Conservation (phyloP, 2,888 invertebrate species). For the Caenorhabditis uteleia region DNA sequence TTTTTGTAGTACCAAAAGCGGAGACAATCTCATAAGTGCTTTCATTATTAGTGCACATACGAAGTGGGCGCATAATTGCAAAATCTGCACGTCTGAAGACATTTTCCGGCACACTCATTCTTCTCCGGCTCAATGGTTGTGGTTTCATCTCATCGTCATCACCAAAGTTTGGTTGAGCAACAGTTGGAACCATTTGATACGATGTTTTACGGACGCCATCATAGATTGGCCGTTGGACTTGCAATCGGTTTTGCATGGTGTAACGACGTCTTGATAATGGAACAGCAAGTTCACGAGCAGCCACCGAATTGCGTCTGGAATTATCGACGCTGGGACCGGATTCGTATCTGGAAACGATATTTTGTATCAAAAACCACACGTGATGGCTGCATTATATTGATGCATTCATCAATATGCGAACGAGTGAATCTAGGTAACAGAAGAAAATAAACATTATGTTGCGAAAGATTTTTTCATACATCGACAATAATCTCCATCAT, state of each 20-base stretch:
- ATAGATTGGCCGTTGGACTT: slow-evolving; percentile 2
- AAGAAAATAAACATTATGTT: no score
- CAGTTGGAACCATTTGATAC: slow-evolving; percentile 13
- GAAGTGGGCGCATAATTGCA: slow-evolving; percentile 60
- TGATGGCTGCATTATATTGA: background rate
- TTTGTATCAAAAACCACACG: slow-evolving; percentile 1
- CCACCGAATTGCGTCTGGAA: slow-evolving; percentile 45
- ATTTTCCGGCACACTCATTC: slow-evolving; percentile 64
- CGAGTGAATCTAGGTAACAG: no score
- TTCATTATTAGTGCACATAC: slow-evolving; percentile 28
- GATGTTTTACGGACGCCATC: slow-evolving; percentile 18
- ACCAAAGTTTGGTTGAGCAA: no score
- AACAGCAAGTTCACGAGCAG: slow-evolving; percentile 30
- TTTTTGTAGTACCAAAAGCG: slow-evolving; percentile 26
- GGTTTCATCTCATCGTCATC: slow-evolving; percentile 43
- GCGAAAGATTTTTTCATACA: no score
- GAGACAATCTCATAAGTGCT: slow-evolving; percentile 34
- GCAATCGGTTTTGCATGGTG: slow-evolving; percentile 30
- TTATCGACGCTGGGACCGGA: slow-evolving; percentile 38
- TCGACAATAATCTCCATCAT: no score
- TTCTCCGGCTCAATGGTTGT: slow-evolving; percentile 36
- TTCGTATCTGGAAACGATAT: slow-evolving; percentile 28
- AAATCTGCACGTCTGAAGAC: slow-evolving; percentile 61
- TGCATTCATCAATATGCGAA: slow-evolving; percentile 1
- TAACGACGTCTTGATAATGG: slow-evolving; percentile 13